Percentiles rank a stretch among this genome's conserved stretches.
phyloP scores from a whole-genome alignment of 2,797 vertebrate genomes.

The Semotilus atromaculatus region DNA sequence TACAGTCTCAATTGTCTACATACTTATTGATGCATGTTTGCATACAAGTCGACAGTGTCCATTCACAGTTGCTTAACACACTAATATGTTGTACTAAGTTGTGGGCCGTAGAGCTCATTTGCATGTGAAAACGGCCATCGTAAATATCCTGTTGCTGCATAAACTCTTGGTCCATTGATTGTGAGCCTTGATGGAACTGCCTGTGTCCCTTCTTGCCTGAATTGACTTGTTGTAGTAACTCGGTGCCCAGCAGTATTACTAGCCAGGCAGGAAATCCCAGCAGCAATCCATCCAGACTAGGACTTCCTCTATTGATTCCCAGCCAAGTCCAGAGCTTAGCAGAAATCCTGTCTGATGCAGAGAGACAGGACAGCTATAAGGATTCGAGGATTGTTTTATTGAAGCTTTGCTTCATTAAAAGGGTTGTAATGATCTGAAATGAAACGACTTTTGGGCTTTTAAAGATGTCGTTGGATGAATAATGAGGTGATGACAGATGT shows the following conservation, averaged over 20 bases:
- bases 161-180: conserved; percentile 15
- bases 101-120: neutral
- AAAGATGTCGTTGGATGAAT: conserved; percentile 3
- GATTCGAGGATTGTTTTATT: neutral
- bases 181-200: conserved; percentile 1
- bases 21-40: neutral
- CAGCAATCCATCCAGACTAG: conserved; percentile 47
- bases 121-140: conserved; percentile 14
- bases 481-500: conserved; percentile 26
- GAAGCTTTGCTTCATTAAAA: conserved; percentile 22
- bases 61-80: neutral
- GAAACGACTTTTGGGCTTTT: neutral
- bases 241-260: conserved; percentile 25
- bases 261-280: conserved; percentile 52
- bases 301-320: conserved; percentile 50
- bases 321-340: conserved; percentile 34
- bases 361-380: neutral
- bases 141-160: neutral
- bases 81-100: conserved; percentile 18
- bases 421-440: conserved; percentile 14
- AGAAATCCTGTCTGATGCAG: neutral
- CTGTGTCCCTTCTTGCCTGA: conserved; percentile 26
- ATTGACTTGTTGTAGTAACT: conserved; percentile 33
- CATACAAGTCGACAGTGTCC: neutral
- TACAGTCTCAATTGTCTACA: neutral